Conservation (phyloP, 2,113 vertebrate genomes). For the Indri indri region DNA sequence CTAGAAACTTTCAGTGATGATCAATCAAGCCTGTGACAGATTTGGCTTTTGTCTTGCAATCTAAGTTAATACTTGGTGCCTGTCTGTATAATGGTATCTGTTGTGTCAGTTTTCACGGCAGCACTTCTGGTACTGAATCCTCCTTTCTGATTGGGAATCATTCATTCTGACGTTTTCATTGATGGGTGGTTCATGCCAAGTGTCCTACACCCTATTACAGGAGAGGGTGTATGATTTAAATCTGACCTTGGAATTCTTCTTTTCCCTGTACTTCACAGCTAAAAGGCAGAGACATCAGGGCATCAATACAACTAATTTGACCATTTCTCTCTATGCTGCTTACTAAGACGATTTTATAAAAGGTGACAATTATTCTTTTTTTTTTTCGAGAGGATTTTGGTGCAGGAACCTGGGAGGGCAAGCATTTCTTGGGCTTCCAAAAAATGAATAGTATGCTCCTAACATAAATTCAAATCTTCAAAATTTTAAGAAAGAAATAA, state of each 20-base stretch:
- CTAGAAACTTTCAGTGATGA: neutral
- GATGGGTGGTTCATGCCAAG: neutral
- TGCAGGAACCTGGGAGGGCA: neutral
- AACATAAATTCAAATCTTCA: neutral
- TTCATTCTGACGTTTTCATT: neutral
- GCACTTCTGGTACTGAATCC: neutral
- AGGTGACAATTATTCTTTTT: neutral
- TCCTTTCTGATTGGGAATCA: neutral
- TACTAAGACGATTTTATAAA: neutral
- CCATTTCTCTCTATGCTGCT: neutral
- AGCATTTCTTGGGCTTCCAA: neutral
- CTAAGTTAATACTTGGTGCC: neutral
- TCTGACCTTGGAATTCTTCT: neutral
- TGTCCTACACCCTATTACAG: neutral
- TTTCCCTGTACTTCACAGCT: neutral
- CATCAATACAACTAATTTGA: neutral
- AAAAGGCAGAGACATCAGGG: neutral
- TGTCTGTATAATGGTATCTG: neutral
- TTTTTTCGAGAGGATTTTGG: neutral
- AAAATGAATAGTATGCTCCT: neutral
- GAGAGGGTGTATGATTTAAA: fast-evolving
- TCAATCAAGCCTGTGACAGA: neutral
- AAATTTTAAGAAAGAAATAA: neutral
- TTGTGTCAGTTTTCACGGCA: neutral
- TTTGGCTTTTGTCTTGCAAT: neutral